Evolutionary conservation across 1,140 invertebrate species (phyloP), one percentile per base, ranked within the genome.

Genomic region (Apis laboriosa): DNA sequence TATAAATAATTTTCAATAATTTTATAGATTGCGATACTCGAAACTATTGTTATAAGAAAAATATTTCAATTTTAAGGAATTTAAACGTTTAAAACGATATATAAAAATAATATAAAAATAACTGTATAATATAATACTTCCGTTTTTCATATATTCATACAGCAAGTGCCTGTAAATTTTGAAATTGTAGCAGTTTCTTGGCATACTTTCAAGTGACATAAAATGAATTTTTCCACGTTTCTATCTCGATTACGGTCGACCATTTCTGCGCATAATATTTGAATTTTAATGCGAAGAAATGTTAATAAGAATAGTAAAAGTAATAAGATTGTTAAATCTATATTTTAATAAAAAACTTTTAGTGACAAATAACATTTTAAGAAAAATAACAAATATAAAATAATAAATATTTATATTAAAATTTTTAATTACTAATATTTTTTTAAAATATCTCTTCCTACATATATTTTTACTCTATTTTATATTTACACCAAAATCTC

Each of bases 131-230:
- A 61, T 21, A 24, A 24, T 60, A 60, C 17, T 56, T 53, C 60
- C 60, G 24, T 53, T 34, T 53, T 76, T n/a, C 24, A n/a, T 19
- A 28, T 64, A 55, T 53, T 34, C 61, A 7, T 11, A 1, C 9
- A 34, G 49, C 61, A 51, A 9, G 19, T 21, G 24, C 9, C 7
- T n/a, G 17, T 76, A 76, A 76, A 76, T 53, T 61, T 51, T 5
- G 15, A 63, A 53, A 76, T 53, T 49, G 49, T 51, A 51, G n/a
- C 73, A 53, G 60, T 63, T 63, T 64, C 73, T 63, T 76, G 73
- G 60, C 60, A 28, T 13, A 17, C n/a, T 63, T 19, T 9, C 43
- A n/a, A 24, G 9, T 28, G 11, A 3, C 43, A 28, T 63, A 53
- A 76, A 61, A 51, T 13, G 9, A 63, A 76, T 76, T 76, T 63